Evolutionary conservation across 1,140 invertebrate species (phyloP).

Genomic region (Leguminivora glycinivorella): DNA sequence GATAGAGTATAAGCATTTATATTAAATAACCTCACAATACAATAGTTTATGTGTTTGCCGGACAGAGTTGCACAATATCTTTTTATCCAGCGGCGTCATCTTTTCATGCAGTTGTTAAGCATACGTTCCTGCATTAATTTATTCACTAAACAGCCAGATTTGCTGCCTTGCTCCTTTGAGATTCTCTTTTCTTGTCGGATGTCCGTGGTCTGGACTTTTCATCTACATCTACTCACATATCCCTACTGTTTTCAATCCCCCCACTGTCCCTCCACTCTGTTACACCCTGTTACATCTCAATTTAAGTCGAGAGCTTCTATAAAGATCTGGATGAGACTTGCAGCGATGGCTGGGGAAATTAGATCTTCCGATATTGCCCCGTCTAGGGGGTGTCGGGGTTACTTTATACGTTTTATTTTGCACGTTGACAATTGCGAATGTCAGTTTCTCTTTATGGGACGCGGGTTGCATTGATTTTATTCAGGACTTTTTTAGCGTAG

Average conservation of each 20-base stretch:
- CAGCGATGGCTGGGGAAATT: constrained; percentile 14
- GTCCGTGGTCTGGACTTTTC: no score
- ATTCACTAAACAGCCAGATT: no score
- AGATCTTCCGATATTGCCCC: constrained; percentile 15
- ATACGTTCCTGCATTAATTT: no score
- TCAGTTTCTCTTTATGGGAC: neutral
- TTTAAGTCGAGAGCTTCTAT: constrained; percentile 20
- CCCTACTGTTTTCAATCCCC: neutral
- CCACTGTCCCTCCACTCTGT: neutral
- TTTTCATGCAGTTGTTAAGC: no score
- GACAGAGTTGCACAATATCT: no score
- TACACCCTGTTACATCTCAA: constrained; percentile 24
- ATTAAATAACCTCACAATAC: no score
- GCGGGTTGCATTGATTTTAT: neutral
- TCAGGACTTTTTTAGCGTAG: neutral
- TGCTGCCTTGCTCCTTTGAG: no score
- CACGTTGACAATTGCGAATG: neutral
- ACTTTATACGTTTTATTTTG: neutral
- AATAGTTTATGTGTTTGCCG: no score
- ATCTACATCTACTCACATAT: no score
- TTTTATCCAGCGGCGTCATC: no score
- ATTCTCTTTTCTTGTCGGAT: no score
- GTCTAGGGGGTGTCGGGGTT: neutral
- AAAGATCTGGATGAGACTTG: constrained; percentile 16
- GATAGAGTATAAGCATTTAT: no score